Evolutionary conservation across 2,113 vertebrate species (phyloP).

Genomic region (Ploceus nigricollis): DNA sequence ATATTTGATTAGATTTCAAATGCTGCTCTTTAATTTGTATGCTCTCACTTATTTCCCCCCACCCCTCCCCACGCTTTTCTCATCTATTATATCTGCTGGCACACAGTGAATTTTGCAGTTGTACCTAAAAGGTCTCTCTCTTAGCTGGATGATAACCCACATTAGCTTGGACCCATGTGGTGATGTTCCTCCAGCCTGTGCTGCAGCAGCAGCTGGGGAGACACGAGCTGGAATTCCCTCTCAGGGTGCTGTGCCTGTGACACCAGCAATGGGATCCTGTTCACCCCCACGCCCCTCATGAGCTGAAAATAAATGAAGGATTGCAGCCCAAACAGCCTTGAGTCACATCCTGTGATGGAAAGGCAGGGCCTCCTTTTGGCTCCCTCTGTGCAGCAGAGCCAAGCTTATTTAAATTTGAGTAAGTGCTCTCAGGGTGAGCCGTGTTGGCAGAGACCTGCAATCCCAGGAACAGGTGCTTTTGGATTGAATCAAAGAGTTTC

Average conservation of each 20-base stretch:
- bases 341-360: rapidly evolving
- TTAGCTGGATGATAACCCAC: background rate
- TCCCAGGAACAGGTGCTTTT: background rate
- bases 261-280: rapidly evolving
- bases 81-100: conserved; percentile 30
- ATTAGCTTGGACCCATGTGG: background rate
- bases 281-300: rapidly evolving
- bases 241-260: too few species aligned
- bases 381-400: background rate
- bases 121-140: background rate
- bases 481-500: background rate
- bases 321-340: background rate
- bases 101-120: background rate
- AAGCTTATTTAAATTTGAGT: too few species aligned
- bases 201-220: background rate
- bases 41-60: conserved; percentile 5
- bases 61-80: background rate
- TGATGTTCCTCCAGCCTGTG: background rate
- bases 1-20: conserved; percentile 74
- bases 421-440: background rate
- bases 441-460: background rate
- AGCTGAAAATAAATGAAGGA: background rate
- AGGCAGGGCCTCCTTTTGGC: background rate
- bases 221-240: rapidly evolving
- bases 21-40: conserved; percentile 67